These are phyloP conservation scores for Lates calcarifer DNA, from an alignment of 2,113 vertebrate species.

Conservation along the genomic window DNA sequence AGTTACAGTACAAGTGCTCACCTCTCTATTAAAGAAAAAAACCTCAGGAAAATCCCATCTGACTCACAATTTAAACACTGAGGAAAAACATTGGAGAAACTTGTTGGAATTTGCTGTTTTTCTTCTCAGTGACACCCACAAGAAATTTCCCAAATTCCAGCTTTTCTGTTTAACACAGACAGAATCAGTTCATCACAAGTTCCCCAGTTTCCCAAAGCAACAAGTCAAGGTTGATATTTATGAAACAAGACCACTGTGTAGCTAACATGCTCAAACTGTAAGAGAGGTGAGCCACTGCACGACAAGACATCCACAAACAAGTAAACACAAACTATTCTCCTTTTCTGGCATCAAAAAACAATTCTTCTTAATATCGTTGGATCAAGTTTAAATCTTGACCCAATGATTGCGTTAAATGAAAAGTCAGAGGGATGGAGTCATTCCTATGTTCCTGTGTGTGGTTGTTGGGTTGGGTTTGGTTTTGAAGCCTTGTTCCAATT, in stretches of 20 bases:
- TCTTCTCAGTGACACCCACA: background rate
- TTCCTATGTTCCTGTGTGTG: too few relatives aligned
- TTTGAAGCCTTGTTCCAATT: too few relatives aligned
- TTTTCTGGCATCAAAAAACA: too few relatives aligned
- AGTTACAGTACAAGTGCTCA: background rate
- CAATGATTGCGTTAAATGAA: too few relatives aligned
- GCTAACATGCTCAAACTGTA: background rate
- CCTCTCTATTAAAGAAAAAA: background rate
- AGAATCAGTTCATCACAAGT: background rate
- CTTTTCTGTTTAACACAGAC: background rate
- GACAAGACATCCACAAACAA: too few relatives aligned
- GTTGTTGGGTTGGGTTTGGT: too few relatives aligned
- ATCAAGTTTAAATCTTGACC: too few relatives aligned
- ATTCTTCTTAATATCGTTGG: too few relatives aligned
- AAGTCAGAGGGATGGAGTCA: too few relatives aligned
- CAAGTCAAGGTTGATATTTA: background rate
- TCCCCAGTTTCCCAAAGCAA: background rate
- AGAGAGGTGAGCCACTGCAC: background rate
- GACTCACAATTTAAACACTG: background rate
- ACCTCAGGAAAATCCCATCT: conserved; percentile 3
- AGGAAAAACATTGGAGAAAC: background rate
- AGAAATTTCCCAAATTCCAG: conserved; percentile 1
- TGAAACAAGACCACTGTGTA: too few relatives aligned
- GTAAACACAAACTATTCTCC: too few relatives aligned
- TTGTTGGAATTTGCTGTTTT: background rate